A percentile compares a stretch with the other conserved stretches of the same genome.
Conservation (phyloP, 1,140 invertebrate species). For the Ephestia elutella region DNA sequence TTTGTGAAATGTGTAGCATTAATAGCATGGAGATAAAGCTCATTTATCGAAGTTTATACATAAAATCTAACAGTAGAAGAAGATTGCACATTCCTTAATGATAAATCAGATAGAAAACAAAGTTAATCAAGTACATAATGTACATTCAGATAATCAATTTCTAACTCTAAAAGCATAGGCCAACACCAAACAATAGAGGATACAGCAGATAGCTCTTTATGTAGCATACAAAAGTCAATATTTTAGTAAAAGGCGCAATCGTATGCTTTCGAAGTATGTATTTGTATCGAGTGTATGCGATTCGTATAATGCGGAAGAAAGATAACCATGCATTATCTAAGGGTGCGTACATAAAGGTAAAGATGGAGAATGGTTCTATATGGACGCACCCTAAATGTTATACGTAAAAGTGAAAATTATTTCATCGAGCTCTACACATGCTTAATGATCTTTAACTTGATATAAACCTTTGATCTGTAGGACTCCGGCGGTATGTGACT, state of each 20-base stretch:
- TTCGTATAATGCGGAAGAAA: slow-evolving; percentile 18
- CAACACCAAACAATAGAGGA: slow-evolving; percentile 21
- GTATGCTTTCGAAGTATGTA: neutral
- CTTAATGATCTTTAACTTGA: slow-evolving; percentile 69
- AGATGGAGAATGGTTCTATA: neutral
- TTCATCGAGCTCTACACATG: slow-evolving; percentile 61
- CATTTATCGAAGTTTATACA: too few species aligned
- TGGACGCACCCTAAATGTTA: slow-evolving; percentile 8
- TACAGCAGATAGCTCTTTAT: slow-evolving; percentile 19
- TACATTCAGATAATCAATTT: neutral
- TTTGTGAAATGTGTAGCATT: too few species aligned
- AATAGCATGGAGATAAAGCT: too few species aligned
- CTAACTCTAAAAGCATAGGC: slow-evolving; percentile 16
- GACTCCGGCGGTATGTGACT: slow-evolving; percentile 92
- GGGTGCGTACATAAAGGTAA: neutral
- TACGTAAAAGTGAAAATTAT: slow-evolving; percentile 12
- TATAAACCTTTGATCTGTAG: slow-evolving; percentile 89
- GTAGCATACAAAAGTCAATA: slow-evolving; percentile 10
- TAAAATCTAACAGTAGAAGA: too few species aligned
- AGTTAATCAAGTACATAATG: too few species aligned
- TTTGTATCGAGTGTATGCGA: neutral
- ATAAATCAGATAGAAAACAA: too few species aligned
- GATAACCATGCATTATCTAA: slow-evolving; percentile 29
- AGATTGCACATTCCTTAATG: too few species aligned
- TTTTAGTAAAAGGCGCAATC: neutral